A percentile compares a stretch with the other conserved stretches of the same genome.
phyloP scores from a whole-genome alignment of 2,888 invertebrate species.

The Melieria omissa region DNA sequence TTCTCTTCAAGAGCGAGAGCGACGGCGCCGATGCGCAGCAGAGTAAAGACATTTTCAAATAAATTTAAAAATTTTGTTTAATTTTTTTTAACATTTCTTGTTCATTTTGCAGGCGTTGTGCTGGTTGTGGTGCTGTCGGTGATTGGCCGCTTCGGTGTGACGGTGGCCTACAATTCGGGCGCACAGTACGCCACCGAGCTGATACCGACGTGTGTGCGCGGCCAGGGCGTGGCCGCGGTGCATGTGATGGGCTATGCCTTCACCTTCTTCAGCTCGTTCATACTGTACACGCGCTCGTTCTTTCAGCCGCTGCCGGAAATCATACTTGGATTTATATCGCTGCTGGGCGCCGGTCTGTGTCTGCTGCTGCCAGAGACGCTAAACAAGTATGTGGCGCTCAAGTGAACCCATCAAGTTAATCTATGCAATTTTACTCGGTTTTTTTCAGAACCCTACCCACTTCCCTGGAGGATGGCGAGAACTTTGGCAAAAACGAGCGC shows the following conservation, averaged over 20 bases:
- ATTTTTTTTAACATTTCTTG: neutral
- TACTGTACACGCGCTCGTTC: conserved; percentile 66
- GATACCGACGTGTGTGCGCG: conserved; percentile 73
- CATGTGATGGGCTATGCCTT: conserved; percentile 73
- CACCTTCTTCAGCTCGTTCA: conserved; percentile 72
- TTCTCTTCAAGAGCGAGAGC: conserved; percentile 51
- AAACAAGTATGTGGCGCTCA: conserved; percentile 48
- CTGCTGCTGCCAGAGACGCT: conserved; percentile 73
- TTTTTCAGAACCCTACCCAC: conserved; percentile 68
- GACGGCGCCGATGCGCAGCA: conserved; percentile 4
- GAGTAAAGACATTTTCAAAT: too few species aligned
- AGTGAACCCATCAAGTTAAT: neutral
- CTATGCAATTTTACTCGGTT: neutral
- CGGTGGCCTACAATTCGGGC: conserved; percentile 73
- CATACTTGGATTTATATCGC: conserved; percentile 68
- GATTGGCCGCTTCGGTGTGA: conserved; percentile 71
- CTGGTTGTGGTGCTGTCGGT: conserved; percentile 68
- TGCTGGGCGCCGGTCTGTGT: conserved; percentile 69
- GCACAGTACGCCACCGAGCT: conserved; percentile 75
- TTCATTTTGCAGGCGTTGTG: conserved; percentile 45
- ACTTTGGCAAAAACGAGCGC: conserved; percentile 70
- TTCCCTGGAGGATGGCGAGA: conserved; percentile 71
- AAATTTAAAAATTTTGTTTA: neutral
- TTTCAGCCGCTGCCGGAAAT: conserved; percentile 69
- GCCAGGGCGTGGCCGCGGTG: conserved; percentile 72